Evolutionary conservation across 2,888 invertebrate species (phyloP).

Genomic region (Ethmia dodecea): DNA sequence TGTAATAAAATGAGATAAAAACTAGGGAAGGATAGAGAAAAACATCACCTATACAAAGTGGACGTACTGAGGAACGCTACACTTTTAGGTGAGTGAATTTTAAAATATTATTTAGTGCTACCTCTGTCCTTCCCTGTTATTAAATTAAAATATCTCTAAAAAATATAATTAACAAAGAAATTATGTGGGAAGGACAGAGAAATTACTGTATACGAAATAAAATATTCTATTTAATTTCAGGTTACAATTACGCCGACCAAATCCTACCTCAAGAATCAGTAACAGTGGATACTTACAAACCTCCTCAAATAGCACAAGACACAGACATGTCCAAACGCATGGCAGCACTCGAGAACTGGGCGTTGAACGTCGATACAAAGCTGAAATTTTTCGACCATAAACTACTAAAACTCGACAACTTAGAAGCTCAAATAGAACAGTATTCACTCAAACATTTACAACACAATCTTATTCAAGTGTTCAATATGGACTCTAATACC

Average conservation of each 20-base stretch:
- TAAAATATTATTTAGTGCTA: conserved; percentile 36
- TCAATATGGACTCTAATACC: conserved; percentile 59
- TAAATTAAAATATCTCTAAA: conserved; percentile 7
- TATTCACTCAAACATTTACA: conserved; percentile 75
- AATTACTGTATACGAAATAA: conserved; percentile 4
- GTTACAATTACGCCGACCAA: conserved; percentile 45
- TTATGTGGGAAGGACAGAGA: conserved; percentile 72
- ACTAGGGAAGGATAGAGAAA: conserved; percentile 72
- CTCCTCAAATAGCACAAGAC: conserved; percentile 48
- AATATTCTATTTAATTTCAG: conserved; percentile 40
- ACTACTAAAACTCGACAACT: conserved; percentile 62
- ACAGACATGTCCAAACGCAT: conserved; percentile 48
- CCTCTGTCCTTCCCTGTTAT: conserved; percentile 82
- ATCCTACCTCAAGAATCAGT: conserved; percentile 31
- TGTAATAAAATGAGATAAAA: conserved; percentile 25
- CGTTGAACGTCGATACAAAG: conserved; percentile 69
- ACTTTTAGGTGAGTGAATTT: conserved; percentile 70
- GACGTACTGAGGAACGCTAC: conserved; percentile 52
- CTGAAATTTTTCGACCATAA: conserved; percentile 76
- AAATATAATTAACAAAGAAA: conserved; percentile 4
- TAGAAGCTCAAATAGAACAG: conserved; percentile 66
- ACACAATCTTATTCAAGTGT: conserved; percentile 71
- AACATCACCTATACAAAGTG: conserved; percentile 70
- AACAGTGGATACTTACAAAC: conserved; percentile 41
- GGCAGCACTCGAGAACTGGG: conserved; percentile 63